A percentile compares a stretch with the other conserved stretches of the same genome.
These are phyloP conservation scores for Notamacropus eugenii DNA, from an alignment of 2,797 vertebrate genomes.

Conservation along the genomic window DNA sequence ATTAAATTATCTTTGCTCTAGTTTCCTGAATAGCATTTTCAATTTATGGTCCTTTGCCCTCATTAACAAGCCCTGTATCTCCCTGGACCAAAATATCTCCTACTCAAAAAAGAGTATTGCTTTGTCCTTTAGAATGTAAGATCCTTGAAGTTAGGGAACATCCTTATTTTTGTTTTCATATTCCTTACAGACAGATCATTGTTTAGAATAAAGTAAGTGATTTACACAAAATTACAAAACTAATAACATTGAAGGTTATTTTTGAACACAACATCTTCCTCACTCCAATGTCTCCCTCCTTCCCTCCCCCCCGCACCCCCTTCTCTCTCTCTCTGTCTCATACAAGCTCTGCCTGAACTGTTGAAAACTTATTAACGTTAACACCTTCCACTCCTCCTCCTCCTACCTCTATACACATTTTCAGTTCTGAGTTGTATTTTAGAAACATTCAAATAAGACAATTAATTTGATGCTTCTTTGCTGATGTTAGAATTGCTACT, in stretches of 20 bases:
- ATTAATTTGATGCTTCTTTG: background rate
- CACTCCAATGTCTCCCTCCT: background rate
- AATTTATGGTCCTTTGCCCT: background rate
- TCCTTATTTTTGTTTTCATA: background rate
- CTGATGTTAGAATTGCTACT: background rate
- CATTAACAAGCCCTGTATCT: background rate
- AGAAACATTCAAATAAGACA: background rate
- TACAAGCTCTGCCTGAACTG: background rate
- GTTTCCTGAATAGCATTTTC: background rate
- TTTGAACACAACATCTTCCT: background rate
- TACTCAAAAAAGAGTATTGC: background rate
- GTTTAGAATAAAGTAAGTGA: background rate
- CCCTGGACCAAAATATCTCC: background rate
- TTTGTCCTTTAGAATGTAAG: background rate
- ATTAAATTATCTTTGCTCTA: background rate
- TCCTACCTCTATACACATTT: background rate
- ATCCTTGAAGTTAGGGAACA: background rate
- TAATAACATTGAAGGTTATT: background rate
- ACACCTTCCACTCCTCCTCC: background rate
- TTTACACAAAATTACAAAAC: background rate
- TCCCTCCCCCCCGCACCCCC: no score
- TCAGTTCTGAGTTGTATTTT: background rate
- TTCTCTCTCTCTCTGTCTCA: rapidly evolving
- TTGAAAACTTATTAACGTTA: background rate
- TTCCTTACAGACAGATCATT: background rate